phyloP scores from a whole-genome alignment of 2,797 vertebrate species.

The Sparus aurata region DNA sequence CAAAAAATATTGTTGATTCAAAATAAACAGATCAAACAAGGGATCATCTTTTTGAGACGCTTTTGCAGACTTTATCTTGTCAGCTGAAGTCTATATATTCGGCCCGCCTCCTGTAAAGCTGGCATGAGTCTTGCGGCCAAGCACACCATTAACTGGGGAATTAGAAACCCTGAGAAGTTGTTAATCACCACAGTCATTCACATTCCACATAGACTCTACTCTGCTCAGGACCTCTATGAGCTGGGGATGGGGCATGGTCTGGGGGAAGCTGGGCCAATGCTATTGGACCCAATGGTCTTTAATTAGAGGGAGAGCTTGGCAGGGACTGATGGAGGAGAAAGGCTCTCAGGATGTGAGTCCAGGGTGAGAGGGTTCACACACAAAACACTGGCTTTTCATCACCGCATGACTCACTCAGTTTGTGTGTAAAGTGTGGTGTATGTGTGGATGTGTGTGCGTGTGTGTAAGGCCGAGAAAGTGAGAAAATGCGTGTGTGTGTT shows the following conservation, averaged over 20 bases:
- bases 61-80: slow-evolving; percentile 31
- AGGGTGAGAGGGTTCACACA: slow-evolving; percentile 87
- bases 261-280: slow-evolving; percentile 74
- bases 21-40: slow-evolving; percentile 16
- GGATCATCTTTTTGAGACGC: slow-evolving; percentile 23
- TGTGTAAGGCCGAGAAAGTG: slow-evolving; percentile 51
- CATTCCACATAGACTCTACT: slow-evolving; percentile 76
- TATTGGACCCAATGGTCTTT: slow-evolving; percentile 84
- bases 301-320: slow-evolving; percentile 88
- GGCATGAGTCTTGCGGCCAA: slow-evolving; percentile 63
- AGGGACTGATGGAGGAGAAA: slow-evolving; percentile 85
- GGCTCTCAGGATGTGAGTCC: slow-evolving; percentile 87
- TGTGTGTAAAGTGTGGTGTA: slow-evolving; percentile 74
- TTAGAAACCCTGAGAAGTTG: slow-evolving; percentile 81
- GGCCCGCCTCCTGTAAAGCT: slow-evolving; percentile 47
- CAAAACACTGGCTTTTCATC: slow-evolving; percentile 89
- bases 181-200: slow-evolving; percentile 81
- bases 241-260: slow-evolving; percentile 73
- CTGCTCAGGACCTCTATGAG: slow-evolving; percentile 71
- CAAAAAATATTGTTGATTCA: slow-evolving; percentile 10
- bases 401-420: slow-evolving; percentile 84
- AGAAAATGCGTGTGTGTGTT: slow-evolving; percentile 63
- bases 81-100: slow-evolving; percentile 55
- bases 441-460: slow-evolving; percentile 53
- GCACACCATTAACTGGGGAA: slow-evolving; percentile 73